Percentiles rank a stretch among this genome's conserved stretches.
These are phyloP conservation scores for Actinia equina DNA, from an alignment of 64 coral and sea anemone genomes.

Conservation along the genomic window DNA sequence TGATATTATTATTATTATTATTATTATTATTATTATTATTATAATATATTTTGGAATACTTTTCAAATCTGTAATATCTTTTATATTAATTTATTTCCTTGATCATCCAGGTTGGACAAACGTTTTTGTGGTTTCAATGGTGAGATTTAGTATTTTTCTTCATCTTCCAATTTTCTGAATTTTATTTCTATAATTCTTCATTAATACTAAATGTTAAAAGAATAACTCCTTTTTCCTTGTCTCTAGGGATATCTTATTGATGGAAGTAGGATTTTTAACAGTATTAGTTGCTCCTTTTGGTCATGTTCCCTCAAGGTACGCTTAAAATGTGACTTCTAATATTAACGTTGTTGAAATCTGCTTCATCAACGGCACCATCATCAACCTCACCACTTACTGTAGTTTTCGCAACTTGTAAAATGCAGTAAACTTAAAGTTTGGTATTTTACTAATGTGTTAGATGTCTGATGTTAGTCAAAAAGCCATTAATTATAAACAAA, in stretches of 20 bases:
- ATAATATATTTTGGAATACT: background rate
- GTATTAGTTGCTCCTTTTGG: slow-evolving; percentile 77
- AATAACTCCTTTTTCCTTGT: background rate
- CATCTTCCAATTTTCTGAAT: background rate
- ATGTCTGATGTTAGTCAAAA: no score
- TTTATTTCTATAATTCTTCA: background rate
- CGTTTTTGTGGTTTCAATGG: slow-evolving; percentile 96
- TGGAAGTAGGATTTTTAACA: slow-evolving; percentile 78
- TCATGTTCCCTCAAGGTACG: slow-evolving; percentile 31
- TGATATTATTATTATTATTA: no score
- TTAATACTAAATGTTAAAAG: background rate
- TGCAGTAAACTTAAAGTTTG: no score
- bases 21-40: no score
- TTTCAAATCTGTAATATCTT: background rate
- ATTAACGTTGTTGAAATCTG: no score
- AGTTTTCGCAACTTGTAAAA: no score
- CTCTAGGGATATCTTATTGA: slow-evolving; percentile 83
- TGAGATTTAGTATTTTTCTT: slow-evolving; percentile 17
- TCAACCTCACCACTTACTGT: no score
- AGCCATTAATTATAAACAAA: no score
- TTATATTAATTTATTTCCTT: background rate
- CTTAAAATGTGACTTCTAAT: background rate
- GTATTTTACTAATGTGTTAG: no score
- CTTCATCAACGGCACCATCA: no score
- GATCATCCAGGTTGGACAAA: slow-evolving; percentile 74